phyloP scores from a whole-genome alignment of 2,797 vertebrate species.

The Danio kyathit region DNA sequence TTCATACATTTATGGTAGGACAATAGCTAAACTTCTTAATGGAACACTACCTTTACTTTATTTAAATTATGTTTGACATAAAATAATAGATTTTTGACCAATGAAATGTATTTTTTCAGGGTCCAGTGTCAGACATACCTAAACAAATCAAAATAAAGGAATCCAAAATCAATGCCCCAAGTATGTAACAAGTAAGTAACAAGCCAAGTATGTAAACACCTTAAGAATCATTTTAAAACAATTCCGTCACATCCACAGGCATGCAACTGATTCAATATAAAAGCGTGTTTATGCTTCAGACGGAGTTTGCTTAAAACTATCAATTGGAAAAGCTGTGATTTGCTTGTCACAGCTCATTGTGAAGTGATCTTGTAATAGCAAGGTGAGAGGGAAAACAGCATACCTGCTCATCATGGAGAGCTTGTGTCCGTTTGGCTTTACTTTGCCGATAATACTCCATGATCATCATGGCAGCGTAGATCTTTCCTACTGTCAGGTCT shows the following conservation, averaged over 20 bases:
- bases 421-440: conserved; percentile 94
- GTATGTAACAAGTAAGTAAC: too few species aligned
- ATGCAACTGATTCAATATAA: neutral
- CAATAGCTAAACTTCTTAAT: too few species aligned
- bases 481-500: conserved; percentile 96
- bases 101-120: too few species aligned
- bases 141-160: too few species aligned
- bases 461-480: conserved; percentile 99
- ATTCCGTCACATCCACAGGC: neutral
- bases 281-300: neutral
- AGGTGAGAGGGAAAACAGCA: conserved; percentile 11
- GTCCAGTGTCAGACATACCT: too few species aligned
- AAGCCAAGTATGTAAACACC: too few species aligned
- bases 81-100: too few species aligned
- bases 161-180: too few species aligned
- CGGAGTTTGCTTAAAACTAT: neutral
- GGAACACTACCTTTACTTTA: too few species aligned
- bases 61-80: too few species aligned
- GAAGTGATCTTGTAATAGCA: neutral
- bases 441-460: conserved; percentile 98
- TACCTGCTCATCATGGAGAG: conserved; percentile 93
- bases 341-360: conserved; percentile 69
- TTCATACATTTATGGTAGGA: too few species aligned
- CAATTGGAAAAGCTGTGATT: neutral
- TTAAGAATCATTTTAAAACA: neutral